A percentile compares a stretch with the other conserved stretches of the same genome.
These are phyloP conservation scores for Eudemis profundana DNA, from an alignment of 2,888 invertebrate genomes.

Conservation along the genomic window DNA sequence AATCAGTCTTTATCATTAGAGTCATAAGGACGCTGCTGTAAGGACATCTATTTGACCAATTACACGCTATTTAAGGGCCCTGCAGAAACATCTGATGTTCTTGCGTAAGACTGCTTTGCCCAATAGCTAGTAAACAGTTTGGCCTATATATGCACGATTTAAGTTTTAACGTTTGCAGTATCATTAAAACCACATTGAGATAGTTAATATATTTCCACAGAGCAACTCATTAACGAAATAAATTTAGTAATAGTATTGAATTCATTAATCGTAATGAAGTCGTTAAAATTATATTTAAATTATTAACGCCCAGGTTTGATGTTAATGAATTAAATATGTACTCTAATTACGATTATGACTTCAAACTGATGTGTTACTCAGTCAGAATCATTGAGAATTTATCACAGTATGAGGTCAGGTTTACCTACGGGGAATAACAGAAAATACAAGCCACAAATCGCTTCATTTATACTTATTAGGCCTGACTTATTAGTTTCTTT, in stretches of 20 bases:
- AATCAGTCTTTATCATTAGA: constrained; percentile 6
- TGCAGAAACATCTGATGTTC: neutral
- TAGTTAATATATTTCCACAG: neutral
- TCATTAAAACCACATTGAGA: neutral
- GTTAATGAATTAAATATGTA: too few relatives aligned
- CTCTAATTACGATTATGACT: too few relatives aligned
- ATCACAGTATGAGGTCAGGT: too few relatives aligned
- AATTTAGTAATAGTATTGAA: constrained; percentile 3
- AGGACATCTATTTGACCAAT: constrained; percentile 15
- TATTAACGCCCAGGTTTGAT: too few relatives aligned
- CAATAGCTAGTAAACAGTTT: constrained; percentile 7
- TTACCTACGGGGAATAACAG: constrained; percentile 9
- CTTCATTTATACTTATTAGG: neutral
- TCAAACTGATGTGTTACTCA: too few relatives aligned
- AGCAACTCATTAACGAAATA: constrained; percentile 4
- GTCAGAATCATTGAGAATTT: too few relatives aligned
- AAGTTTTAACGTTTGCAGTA: neutral
- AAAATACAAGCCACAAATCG: neutral
- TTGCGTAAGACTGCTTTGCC: constrained; percentile 2
- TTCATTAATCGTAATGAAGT: neutral
- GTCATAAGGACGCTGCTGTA: constrained; percentile 4
- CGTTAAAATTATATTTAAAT: neutral
- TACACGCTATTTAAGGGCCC: constrained; percentile 20
- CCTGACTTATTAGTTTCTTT: too few relatives aligned
- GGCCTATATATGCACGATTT: neutral